phyloP scores from a whole-genome alignment of 2,888 invertebrate genomes.

The Lacanobia oleracea region DNA sequence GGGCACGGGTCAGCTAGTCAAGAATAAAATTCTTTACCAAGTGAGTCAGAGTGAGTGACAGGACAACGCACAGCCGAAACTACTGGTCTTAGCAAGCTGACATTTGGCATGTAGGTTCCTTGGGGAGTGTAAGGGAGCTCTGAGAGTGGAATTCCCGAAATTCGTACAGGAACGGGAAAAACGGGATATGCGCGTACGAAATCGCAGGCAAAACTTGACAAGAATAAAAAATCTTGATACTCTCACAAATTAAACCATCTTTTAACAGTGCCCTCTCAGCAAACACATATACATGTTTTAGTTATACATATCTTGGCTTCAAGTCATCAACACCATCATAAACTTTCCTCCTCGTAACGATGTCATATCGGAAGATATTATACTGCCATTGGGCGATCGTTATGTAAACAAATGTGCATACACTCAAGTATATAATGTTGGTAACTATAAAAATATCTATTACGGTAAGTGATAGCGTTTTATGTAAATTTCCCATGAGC shows the following conservation, averaged over 20 bases:
- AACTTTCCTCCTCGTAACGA: conserved; percentile 57
- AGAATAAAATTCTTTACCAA: no score
- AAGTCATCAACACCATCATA: conserved; percentile 34
- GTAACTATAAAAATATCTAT: not conserved
- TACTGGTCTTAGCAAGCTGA: no score
- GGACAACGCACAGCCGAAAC: no score
- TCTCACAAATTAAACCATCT: not conserved
- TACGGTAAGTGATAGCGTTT: conserved; percentile 3
- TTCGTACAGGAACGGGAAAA: no score
- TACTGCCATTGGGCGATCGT: conserved; percentile 47
- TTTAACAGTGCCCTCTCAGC: not conserved
- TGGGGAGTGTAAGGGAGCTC: no score
- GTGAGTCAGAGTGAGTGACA: no score
- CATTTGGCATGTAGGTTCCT: no score
- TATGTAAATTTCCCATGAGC: conserved; percentile 11
- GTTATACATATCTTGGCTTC: not conserved
- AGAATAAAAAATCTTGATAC: no score
- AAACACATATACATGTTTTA: not conserved
- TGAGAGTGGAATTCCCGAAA: no score
- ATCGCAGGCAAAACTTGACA: no score
- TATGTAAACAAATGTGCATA: conserved; percentile 53
- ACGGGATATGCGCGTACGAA: no score
- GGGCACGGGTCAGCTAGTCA: no score
- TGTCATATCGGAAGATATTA: conserved; percentile 62
- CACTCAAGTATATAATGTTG: conserved; percentile 22